Conservation (phyloP, 2,113 vertebrate species). For the Thamnophis sirtalis region DNA sequence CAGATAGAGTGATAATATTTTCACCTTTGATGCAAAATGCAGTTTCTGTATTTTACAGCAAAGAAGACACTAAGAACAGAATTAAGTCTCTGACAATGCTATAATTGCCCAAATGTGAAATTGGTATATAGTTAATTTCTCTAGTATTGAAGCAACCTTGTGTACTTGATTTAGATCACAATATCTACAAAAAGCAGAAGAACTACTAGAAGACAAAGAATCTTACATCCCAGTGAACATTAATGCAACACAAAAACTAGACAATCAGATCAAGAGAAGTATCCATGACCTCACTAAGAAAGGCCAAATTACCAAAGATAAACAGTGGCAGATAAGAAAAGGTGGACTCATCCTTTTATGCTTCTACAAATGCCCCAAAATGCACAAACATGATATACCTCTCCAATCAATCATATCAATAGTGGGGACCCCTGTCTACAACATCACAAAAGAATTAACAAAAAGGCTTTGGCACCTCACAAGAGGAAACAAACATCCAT, state of each 20-base stretch:
- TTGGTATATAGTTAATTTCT: neutral
- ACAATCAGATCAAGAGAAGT: neutral
- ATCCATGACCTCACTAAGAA: neutral
- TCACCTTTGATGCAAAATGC: neutral
- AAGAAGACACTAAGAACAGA: neutral
- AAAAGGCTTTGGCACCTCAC: neutral
- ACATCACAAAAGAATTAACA: neutral
- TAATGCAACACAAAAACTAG: neutral
- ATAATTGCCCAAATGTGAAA: neutral
- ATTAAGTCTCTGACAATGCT: neutral
- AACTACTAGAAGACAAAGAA: neutral
- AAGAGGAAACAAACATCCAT: neutral
- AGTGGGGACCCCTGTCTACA: neutral
- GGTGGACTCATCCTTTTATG: neutral
- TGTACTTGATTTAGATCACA: neutral
- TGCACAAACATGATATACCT: neutral
- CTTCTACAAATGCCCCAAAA: neutral
- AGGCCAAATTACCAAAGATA: neutral
- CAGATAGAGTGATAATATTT: neutral
- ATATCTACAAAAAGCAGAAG: neutral
- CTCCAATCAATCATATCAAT: neutral
- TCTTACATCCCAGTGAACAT: neutral
- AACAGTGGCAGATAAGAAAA: neutral
- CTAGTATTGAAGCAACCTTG: neutral
- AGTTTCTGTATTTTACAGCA: neutral